Evolutionary conservation across 2,888 invertebrate genomes (phyloP), one percentile per base, ranked within the genome.

Genomic region (Athalia rosae): DNA sequence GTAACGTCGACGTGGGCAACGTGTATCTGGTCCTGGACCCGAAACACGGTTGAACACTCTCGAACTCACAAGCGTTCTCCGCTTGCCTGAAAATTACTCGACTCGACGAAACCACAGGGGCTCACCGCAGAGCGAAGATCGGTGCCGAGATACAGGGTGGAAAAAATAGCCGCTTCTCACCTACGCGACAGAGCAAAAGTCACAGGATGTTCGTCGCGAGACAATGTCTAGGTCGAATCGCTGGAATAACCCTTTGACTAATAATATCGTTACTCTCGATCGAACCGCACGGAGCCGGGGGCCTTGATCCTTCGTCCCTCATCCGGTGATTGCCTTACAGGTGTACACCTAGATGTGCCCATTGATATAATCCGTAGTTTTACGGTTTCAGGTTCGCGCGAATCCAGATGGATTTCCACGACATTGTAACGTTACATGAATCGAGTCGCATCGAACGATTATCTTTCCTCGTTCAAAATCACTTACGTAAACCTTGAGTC

Each of bases 321-420:
- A 13, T 45, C 13, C 15, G 45, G 58, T 45, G 71, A 45, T 58
- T 58, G 58, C 45, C 43, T 71, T 71, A 58, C 56, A 58, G 8
- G 43, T 45, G 58, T 43, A 7, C 4, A n/a, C 53, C 53, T 4
- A 13, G 58, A 71, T 58, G 58, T 45, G n/a, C 6, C 41, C 28
- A 28, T 28, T 28, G 67, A 67, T 67, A 66, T 41, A 71, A 56
- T 71, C 58, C 56, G 28, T 2, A 2, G 28, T 58, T 71, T 71
- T 71, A 71, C 71, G 45, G 45, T 71, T 71, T 71, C 71, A 71
- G 71, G 71, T 45, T 71, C 45, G 58, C 56, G 45, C 71, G n/a
- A 56, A 71, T 71, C 45, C 58, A 3, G 58, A 45, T 58, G 50
- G 58, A 71, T 50, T 71, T 58, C 58, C 0, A 71, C 58, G 45